A percentile compares a stretch with the other conserved stretches of the same genome.
Evolutionary conservation across 1,140 invertebrate species (phyloP).

Genomic region (Alviniconcha marisindica): DNA sequence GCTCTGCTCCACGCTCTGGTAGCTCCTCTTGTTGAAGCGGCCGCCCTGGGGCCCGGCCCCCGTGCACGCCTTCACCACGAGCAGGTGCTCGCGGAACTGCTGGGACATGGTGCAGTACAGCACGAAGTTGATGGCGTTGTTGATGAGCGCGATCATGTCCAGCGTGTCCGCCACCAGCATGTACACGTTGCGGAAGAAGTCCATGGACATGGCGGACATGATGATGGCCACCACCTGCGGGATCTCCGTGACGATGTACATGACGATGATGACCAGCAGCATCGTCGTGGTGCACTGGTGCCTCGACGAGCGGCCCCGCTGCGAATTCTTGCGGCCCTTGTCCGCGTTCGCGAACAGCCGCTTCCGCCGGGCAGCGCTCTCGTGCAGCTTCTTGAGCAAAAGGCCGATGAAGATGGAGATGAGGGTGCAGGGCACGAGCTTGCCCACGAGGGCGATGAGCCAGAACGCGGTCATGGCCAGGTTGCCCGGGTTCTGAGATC

Average conservation of each 20-base stretch:
- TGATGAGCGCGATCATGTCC: slow-evolving; percentile 92
- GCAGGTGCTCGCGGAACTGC: slow-evolving; percentile 89
- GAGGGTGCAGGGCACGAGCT: slow-evolving; percentile 74
- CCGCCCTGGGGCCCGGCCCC: background rate
- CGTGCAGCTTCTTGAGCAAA: slow-evolving; percentile 72
- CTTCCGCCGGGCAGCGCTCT: slow-evolving; percentile 66
- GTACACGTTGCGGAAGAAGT: slow-evolving; percentile 72
- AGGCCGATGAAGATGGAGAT: slow-evolving; percentile 74
- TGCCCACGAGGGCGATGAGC: slow-evolving; percentile 58
- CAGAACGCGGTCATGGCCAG: slow-evolving; percentile 54
- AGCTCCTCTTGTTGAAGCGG: slow-evolving; percentile 30
- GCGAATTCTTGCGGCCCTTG: slow-evolving; percentile 80
- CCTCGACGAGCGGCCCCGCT: slow-evolving; percentile 33
- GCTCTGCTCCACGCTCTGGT: slow-evolving; percentile 42
- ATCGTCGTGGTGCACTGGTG: slow-evolving; percentile 81
- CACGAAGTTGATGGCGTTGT: slow-evolving; percentile 94
- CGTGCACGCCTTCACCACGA: slow-evolving; percentile 19
- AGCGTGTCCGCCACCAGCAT: slow-evolving; percentile 87
- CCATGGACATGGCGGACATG: slow-evolving; percentile 54
- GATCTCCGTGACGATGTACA: slow-evolving; percentile 91
- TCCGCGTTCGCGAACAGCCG: slow-evolving; percentile 52
- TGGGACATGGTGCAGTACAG: slow-evolving; percentile 95
- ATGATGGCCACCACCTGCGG: slow-evolving; percentile 79
- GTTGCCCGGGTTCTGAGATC: slow-evolving; percentile 36
- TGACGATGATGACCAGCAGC: slow-evolving; percentile 73